Conservation (phyloP, 2,888 invertebrate genomes). For the Ametastegia equiseti region DNA sequence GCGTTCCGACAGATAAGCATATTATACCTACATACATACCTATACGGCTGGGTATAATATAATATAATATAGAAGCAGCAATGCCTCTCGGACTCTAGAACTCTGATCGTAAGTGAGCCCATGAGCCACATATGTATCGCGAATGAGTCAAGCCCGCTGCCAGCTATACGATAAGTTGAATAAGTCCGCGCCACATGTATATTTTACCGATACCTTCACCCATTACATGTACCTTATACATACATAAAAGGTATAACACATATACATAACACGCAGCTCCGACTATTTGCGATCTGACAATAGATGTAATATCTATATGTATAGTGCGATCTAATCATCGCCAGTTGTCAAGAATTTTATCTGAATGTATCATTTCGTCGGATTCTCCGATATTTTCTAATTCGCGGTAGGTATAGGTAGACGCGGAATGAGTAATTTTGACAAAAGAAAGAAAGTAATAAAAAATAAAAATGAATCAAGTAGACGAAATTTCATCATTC, state of each 20-base stretch:
- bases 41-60: neutral
- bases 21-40: too few species aligned
- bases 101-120: too few species aligned
- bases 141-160: constrained; percentile 20
- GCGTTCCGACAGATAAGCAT: constrained; percentile 55
- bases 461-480: too few species aligned
- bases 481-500: neutral
- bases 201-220: neutral
- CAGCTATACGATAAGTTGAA: neutral
- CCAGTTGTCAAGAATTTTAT: neutral
- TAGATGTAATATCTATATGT: neutral
- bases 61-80: too few species aligned
- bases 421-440: neutral
- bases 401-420: too few species aligned
- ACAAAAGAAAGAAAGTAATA: neutral
- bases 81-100: constrained; percentile 24
- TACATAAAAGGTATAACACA: neutral
- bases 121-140: neutral
- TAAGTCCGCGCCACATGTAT: neutral
- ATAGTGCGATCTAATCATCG: neutral
- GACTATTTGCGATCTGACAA: neutral
- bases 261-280: neutral
- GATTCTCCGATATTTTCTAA: neutral
- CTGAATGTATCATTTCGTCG: neutral
- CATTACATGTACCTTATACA: neutral